A percentile compares a stretch with the other conserved stretches of the same genome.
phyloP scores from a whole-genome alignment of 2,113 vertebrate species.

The Hiodon alosoides region DNA sequence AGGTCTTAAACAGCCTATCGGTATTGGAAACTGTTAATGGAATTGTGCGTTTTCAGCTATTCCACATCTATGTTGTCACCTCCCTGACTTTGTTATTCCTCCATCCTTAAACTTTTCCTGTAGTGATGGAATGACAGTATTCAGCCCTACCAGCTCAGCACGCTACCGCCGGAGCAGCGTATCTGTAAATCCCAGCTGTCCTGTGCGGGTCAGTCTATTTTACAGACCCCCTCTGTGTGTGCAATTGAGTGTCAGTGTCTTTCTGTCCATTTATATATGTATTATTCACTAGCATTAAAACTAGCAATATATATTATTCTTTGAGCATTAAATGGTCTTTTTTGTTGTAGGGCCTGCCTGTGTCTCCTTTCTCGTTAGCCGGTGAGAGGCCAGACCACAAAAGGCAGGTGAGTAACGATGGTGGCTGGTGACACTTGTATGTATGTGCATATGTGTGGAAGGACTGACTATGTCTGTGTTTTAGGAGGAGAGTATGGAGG shows the following conservation, averaged over 20 bases:
- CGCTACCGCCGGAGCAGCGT: conserved; percentile 68
- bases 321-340: conserved; percentile 3
- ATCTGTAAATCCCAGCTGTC: conserved; percentile 67
- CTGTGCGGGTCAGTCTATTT: conserved; percentile 51
- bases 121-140: conserved; percentile 60
- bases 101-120: conserved; percentile 9
- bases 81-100: background rate
- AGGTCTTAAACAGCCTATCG: background rate
- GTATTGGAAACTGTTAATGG: background rate
- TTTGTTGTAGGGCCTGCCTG: conserved; percentile 46
- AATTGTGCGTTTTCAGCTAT: background rate
- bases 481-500: conserved; percentile 63
- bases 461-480: conserved; percentile 23
- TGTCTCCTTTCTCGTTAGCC: conserved; percentile 56
- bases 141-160: conserved; percentile 48
- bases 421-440: background rate
- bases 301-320: too few species aligned
- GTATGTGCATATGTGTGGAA: background rate
- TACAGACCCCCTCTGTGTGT: background rate
- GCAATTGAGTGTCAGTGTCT: conserved; percentile 6
- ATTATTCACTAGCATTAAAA: too few species aligned
- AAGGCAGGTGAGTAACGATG: conserved; percentile 53
- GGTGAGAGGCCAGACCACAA: conserved; percentile 57
- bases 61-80: background rate
- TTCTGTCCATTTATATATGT: background rate